phyloP scores from a whole-genome alignment of 1,140 invertebrate genomes.

The Drosophila pseudoananassae region DNA sequence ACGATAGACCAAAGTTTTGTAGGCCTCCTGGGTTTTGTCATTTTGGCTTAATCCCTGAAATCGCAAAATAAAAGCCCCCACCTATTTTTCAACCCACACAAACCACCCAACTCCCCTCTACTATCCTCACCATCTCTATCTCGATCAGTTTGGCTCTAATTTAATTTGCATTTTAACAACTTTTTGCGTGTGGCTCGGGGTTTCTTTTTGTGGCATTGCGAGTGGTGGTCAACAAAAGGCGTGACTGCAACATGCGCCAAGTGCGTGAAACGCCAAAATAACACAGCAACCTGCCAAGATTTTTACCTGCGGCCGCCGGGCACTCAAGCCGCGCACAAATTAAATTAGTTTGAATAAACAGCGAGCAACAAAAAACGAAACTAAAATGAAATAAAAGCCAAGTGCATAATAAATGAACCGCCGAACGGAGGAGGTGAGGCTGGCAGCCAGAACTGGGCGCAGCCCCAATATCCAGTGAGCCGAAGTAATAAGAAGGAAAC shows the following conservation, averaged over 20 bases:
- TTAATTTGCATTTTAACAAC: constrained; percentile 83
- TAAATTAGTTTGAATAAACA: constrained; percentile 83
- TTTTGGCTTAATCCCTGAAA: constrained; percentile 10
- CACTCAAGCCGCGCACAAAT: constrained; percentile 72
- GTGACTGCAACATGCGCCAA: constrained; percentile 81
- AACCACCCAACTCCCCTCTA: constrained; percentile 10
- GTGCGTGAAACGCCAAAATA: constrained; percentile 80
- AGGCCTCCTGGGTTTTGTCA: constrained; percentile 3
- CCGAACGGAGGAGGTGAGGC: not conserved
- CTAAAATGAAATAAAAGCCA: constrained; percentile 53
- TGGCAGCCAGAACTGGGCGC: constrained; percentile 42
- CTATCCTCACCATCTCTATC: constrained; percentile 24
- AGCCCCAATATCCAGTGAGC: constrained; percentile 61
- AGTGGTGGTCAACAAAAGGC: constrained; percentile 66
- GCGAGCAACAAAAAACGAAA: constrained; percentile 56
- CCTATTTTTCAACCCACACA: constrained; percentile 50
- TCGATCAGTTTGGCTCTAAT: constrained; percentile 74
- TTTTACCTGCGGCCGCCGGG: constrained; percentile 65
- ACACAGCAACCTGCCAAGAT: constrained; percentile 75
- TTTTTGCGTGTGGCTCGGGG: constrained; percentile 75
- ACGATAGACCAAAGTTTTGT: not conserved
- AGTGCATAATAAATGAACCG: constrained; percentile 79
- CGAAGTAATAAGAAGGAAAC: constrained; percentile 15
- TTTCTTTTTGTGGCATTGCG: constrained; percentile 49
- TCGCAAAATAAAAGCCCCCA: constrained; percentile 21